Evolutionary conservation across 2,113 vertebrate genomes (phyloP), one percentile per base, ranked within the genome.

Genomic region (Nycticorax nycticorax): DNA sequence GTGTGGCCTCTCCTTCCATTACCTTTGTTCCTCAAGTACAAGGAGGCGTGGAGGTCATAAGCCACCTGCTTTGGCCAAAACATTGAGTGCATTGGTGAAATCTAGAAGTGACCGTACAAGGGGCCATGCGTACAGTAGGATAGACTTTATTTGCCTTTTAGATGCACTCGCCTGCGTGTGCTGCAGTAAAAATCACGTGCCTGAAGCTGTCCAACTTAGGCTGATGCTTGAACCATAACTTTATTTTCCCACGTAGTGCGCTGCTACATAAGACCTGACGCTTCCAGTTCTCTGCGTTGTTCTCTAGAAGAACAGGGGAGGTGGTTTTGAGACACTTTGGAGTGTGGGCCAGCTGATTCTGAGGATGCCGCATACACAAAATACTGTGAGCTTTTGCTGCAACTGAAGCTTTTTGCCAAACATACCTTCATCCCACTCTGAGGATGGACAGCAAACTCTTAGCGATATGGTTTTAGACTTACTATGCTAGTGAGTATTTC

Each of bases 371-470:
- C 32, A 1, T 92, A 81, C 88, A 76, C 45, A 92, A 93, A 95
- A 91, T 96, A 93, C 97, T 97, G 95, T 95, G 97, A 97, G 93
- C 72, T 93, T 95, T 89, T 88, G 63, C 71, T 89, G 33, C 85
- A 22, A 2, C 27, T 78, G 68, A 86, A 92, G 60, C 48, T 83
- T 93, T 91, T 78, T 67, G 57, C 76, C 76, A 55, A 26, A 47
- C 0, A 0, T 50, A 20, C 37, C 33, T 86, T 71, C 84, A 53
- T 91, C 74, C 68, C 6, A 4, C 72, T 77, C 47, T 13, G 39
- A 69, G 72, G 79, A 33, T 78, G 69, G 62, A 59, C 37, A 60
- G 67, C 45, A 59, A 87, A 45, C 52, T 45, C 4, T 33, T 35
- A 13, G 47, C 1, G 26, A 16, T 50, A 7, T 0, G 0, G 33